Evolutionary conservation across 2,888 invertebrate genomes (phyloP).

Genomic region (Pyrocoelia pectoralis): DNA sequence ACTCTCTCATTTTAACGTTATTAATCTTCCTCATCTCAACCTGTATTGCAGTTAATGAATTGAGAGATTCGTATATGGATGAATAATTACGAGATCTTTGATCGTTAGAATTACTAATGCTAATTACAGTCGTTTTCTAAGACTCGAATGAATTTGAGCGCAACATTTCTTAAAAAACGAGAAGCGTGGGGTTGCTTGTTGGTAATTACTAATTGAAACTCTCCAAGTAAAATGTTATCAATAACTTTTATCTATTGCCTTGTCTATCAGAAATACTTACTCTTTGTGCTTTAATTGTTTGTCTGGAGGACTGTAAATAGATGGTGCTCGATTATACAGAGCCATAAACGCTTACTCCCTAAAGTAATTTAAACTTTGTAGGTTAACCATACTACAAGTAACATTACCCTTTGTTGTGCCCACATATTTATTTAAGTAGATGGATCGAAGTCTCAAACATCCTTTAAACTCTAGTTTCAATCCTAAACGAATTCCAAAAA

Average conservation of each 20-base stretch:
- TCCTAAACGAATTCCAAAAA: neutral
- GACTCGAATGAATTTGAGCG: no score
- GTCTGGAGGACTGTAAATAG: conserved; percentile 17
- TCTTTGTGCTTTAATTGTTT: conserved; percentile 13
- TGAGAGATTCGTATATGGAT: no score
- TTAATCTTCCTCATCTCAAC: no score
- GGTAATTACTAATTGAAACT: no score
- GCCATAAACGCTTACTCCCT: conserved; percentile 20
- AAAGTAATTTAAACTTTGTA: conserved; percentile 21
- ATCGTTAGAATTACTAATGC: no score
- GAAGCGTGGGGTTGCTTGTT: no score
- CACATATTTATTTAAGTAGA: neutral
- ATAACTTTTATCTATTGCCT: neutral
- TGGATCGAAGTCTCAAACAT: neutral
- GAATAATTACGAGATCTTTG: no score
- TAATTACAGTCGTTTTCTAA: no score
- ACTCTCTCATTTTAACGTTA: no score
- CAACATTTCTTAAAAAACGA: neutral
- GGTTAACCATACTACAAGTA: conserved; percentile 1
- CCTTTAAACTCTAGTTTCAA: neutral
- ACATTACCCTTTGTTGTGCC: conserved; percentile 7
- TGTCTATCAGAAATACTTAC: no score
- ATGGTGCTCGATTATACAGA: conserved; percentile 16
- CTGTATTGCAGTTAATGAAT: no score
- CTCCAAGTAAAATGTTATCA: no score